Percentiles rank a stretch among this genome's conserved stretches.
Evolutionary conservation across 1,140 invertebrate species (phyloP).

Genomic region (Drosophila kikkawai): DNA sequence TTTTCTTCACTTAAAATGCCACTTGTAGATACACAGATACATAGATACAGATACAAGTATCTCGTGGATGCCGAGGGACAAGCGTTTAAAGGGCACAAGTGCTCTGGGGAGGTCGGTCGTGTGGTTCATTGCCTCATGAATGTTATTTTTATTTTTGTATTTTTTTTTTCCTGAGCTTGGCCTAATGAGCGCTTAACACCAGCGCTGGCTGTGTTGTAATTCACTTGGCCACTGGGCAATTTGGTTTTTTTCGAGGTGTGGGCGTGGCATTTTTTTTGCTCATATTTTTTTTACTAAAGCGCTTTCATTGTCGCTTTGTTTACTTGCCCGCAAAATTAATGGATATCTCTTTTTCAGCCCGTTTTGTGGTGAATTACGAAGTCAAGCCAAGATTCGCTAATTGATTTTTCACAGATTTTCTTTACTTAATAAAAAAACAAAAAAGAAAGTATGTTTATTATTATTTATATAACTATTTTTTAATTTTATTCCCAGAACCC

Average conservation of each 20-base stretch:
- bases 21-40: slow-evolving; percentile 6
- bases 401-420: slow-evolving; percentile 42
- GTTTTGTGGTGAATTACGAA: slow-evolving; percentile 25
- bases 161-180: slow-evolving; percentile 12
- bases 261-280: slow-evolving; percentile 35
- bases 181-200: slow-evolving; percentile 42
- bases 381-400: slow-evolving; percentile 47
- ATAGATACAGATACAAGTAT: slow-evolving; percentile 12
- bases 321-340: slow-evolving; percentile 29
- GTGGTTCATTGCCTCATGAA: slow-evolving; percentile 36
- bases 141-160: background rate
- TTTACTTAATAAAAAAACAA: background rate
- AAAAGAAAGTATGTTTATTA: too few species aligned
- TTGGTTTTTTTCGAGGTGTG: slow-evolving; percentile 23
- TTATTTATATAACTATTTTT: background rate
- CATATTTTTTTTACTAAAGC: slow-evolving; percentile 42
- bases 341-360: slow-evolving; percentile 17
- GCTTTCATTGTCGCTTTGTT: slow-evolving; percentile 69
- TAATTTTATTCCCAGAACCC: slow-evolving; percentile 86
- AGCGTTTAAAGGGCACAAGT: slow-evolving; percentile 23
- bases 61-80: slow-evolving; percentile 9
- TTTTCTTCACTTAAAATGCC: slow-evolving; percentile 20
- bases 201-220: slow-evolving; percentile 52
- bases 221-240: slow-evolving; percentile 59
- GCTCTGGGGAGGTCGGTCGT: slow-evolving; percentile 14